Evolutionary conservation across 2,113 vertebrate species (phyloP).

Genomic region (Upupa epops): DNA sequence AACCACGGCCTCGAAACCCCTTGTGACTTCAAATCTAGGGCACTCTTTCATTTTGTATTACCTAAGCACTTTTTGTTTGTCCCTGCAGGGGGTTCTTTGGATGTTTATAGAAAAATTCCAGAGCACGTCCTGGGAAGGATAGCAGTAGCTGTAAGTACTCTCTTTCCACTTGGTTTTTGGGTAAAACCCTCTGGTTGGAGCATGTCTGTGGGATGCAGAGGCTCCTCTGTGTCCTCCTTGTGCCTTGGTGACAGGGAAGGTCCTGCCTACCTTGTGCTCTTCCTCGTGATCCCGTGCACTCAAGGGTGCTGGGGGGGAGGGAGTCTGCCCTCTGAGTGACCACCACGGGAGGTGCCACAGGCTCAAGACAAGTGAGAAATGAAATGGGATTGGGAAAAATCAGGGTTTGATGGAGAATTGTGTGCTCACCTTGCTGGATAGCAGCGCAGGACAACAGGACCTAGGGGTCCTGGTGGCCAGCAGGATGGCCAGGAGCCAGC

Average conservation of each 20-base stretch:
- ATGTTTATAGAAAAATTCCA: slow-evolving; percentile 93
- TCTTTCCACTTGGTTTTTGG: rapidly evolving
- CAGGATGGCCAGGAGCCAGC: no score
- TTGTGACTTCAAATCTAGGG: slow-evolving; percentile 31
- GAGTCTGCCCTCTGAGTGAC: neutral
- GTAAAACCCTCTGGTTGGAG: neutral
- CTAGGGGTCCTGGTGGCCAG: no score
- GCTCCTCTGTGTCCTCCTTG: neutral
- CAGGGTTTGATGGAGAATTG: neutral
- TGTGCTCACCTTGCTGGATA: neutral
- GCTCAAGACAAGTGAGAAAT: neutral
- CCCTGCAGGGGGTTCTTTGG: slow-evolving; percentile 91
- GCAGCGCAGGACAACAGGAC: no score
- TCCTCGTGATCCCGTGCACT: neutral
- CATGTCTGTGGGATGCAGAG: rapidly evolving
- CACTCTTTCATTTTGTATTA: slow-evolving; percentile 3
- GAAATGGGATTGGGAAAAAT: neutral
- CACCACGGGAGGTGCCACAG: rapidly evolving
- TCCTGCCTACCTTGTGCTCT: neutral
- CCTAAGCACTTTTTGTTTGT: slow-evolving; percentile 29
- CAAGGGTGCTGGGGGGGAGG: neutral
- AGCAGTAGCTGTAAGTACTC: slow-evolving; percentile 89
- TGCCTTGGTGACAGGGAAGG: neutral
- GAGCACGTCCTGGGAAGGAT: slow-evolving; percentile 95
- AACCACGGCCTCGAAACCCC: neutral